These are phyloP conservation scores for Eremobia ochroleuca DNA, from an alignment of 2,888 invertebrate species.

Conservation along the genomic window DNA sequence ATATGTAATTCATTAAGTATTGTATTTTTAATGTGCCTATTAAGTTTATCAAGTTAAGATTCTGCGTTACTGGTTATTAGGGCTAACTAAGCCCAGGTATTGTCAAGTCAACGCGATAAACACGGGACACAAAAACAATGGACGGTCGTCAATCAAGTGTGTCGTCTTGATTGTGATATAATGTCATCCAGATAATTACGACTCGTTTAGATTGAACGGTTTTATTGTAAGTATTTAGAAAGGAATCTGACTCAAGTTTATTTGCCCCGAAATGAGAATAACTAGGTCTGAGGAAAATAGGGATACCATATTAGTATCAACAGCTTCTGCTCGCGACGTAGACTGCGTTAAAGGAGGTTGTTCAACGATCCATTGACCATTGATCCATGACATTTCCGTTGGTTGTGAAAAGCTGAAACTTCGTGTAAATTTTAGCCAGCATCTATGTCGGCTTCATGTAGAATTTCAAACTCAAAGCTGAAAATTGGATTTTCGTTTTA, in stretches of 20 bases:
- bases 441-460: too few species aligned
- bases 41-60: background rate
- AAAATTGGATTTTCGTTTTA: too few species aligned
- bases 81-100: background rate
- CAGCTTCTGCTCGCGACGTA: background rate
- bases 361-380: too few species aligned
- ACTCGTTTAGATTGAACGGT: conserved; percentile 1
- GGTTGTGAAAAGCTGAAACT: too few species aligned
- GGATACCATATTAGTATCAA: background rate
- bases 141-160: conserved; percentile 11
- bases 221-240: background rate
- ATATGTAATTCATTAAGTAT: too few species aligned
- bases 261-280: background rate
- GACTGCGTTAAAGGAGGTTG: too few species aligned
- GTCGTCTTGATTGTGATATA: conserved; percentile 19
- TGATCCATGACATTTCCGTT: too few species aligned
- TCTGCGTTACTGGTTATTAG: background rate
- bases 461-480: too few species aligned
- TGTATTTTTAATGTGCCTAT: too few species aligned
- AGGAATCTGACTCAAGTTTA: background rate
- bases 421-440: too few species aligned
- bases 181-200: conserved; percentile 9
- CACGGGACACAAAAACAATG: conserved; percentile 38
- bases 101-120: conserved; percentile 4
- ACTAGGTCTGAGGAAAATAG: background rate